Conservation (phyloP, 2,113 vertebrate species). For the Pachyramphus minor region DNA sequence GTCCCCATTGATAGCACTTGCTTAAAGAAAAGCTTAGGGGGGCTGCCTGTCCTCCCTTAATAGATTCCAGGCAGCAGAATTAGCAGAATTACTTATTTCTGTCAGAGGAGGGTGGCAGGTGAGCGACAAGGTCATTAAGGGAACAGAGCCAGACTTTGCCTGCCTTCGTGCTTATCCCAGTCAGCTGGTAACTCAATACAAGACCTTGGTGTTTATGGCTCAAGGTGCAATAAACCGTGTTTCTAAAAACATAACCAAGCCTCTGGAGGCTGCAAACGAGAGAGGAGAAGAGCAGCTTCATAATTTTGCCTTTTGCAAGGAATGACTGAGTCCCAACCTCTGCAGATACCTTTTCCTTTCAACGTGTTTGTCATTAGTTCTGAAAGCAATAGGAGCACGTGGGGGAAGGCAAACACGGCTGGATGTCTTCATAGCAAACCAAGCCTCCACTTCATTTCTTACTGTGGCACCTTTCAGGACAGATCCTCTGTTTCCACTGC, state of each 20-base stretch:
- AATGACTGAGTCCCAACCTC: not conserved
- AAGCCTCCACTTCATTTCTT: not conserved
- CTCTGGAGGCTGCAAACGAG: not conserved
- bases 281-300: not conserved
- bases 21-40: conserved; percentile 25
- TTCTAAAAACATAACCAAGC: not conserved
- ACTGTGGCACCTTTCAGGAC: not conserved
- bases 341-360: not conserved
- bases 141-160: not conserved
- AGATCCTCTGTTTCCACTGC: no score
- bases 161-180: not conserved
- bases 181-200: conserved; percentile 4
- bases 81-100: conserved; percentile 33
- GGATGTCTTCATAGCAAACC: not conserved
- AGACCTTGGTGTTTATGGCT: conserved; percentile 14
- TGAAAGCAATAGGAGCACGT: not conserved
- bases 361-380: not conserved
- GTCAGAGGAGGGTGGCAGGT: conserved; percentile 2
- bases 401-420: not conserved
- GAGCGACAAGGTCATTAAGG: conserved; percentile 45
- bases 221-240: not conserved
- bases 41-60: not conserved
- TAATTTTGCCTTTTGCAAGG: not conserved
- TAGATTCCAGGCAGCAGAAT: conserved; percentile 24
- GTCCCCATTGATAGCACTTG: not conserved